Base-by-base conservation (phyloP, 2,113 vertebrate species). In the Sinocyclocheilus anshuiensis region DNA sequence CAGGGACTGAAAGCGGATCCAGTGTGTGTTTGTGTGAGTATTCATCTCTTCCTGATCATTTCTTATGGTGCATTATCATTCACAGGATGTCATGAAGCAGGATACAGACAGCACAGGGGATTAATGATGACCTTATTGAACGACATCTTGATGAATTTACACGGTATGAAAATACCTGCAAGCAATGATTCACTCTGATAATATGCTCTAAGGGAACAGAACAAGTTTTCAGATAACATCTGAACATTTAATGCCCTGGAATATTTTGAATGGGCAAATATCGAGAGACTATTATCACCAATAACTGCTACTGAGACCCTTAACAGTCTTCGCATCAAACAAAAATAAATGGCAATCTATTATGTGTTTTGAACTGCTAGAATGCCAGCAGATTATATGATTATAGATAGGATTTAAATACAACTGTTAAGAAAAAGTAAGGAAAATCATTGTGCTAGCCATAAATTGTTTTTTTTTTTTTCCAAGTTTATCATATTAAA, bases 121-220 rank as follows among this genome's bases (percentile, higher is more conserved):
- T 84, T 90, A 88, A 65, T 84, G 36, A 10, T 86, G 86, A 86
- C 82, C 82, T 89, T 86, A 86, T 75, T 85, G 85, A 90, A 78
- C 83, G 55, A 72, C 77, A 65, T 65, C 65, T 57, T 84, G 45
- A 86, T 88, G 76, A 86, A 86, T 85, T 81, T 86, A 86, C 33
- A 24, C 39, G 8, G 20, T 74, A 10, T 85, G 77, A 77, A 84
- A 86, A 88, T 86, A 80, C 72, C 42, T 80, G 59, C 61, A 57
- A 75, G 77, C 77, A 42, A 86, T 65, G 57, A 48, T 77, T 76
- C 67, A 53, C 55, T 76, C 71, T 77, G 59, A 84, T 82, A 71
- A 86, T 48, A 55, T 20, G 20, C 45, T 55, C 33, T 71, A 10
- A 69, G n/a, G 57, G 33, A 63, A 80, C 29, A 67, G 61, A 69